Evolutionary conservation across 1,140 invertebrate genomes (phyloP).

Genomic region (Pogonomyrmex californicus): DNA sequence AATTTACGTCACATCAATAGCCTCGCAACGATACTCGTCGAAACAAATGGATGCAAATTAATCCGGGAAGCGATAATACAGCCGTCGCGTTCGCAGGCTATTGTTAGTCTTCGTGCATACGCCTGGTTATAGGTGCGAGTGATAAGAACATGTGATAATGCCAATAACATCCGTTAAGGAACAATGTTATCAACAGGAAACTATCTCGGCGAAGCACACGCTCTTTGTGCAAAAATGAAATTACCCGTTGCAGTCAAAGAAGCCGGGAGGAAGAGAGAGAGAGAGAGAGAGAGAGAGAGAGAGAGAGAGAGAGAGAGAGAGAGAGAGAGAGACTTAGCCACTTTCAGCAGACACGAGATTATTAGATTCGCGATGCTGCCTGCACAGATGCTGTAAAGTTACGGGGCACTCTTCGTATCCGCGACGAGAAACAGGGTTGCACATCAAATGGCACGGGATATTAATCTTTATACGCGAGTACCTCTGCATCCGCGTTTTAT

Average conservation of each 20-base stretch:
- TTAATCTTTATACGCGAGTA: neutral
- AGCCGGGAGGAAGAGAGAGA: too few species aligned
- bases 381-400: constrained; percentile 54
- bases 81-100: constrained; percentile 1
- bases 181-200: constrained; percentile 41
- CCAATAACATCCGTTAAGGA: constrained; percentile 39
- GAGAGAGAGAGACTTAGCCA: constrained; percentile 22
- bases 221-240: constrained; percentile 57
- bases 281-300: too few species aligned
- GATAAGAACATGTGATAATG: constrained; percentile 40
- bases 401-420: constrained; percentile 11
- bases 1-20: constrained; percentile 12
- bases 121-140: neutral
- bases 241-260: constrained; percentile 17
- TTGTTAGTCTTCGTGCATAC: constrained; percentile 17
- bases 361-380: constrained; percentile 47
- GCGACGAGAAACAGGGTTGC: constrained; percentile 30
- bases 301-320: too few species aligned
- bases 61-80: constrained; percentile 27
- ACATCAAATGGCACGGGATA: constrained; percentile 8
- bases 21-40: neutral
- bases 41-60: constrained; percentile 55
- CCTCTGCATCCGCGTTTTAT: neutral
- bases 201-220: constrained; percentile 27
- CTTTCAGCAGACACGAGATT: constrained; percentile 52